Conservation (phyloP, 2,113 vertebrate genomes). For the Hystrix cristata region DNA sequence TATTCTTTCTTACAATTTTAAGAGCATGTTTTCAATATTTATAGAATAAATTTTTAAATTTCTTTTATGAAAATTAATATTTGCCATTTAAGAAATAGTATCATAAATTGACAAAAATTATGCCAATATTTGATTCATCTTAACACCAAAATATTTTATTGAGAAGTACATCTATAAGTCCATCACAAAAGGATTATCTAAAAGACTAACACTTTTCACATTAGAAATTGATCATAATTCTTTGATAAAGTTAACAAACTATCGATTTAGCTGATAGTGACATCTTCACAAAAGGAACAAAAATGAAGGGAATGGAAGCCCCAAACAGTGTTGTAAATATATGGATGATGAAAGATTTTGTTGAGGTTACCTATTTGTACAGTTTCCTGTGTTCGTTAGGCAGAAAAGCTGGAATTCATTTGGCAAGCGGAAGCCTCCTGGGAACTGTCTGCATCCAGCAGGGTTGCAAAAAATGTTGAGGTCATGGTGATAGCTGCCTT, state of each 20-base stretch:
- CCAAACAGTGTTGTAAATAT: neutral
- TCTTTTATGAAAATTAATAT: conserved; percentile 35
- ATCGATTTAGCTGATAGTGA: neutral
- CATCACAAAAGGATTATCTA: neutral
- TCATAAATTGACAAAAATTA: conserved; percentile 25
- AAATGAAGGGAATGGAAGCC: neutral
- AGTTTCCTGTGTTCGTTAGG: neutral
- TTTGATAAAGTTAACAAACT: neutral
- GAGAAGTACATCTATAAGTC: neutral
- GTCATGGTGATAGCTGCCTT: conserved; percentile 24
- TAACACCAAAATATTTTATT: conserved; percentile 8
- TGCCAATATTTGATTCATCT: neutral
- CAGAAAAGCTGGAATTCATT: conserved; percentile 11
- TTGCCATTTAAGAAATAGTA: neutral
- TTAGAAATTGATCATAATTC: neutral
- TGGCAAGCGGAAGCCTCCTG: neutral
- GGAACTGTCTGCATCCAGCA: conserved; percentile 35
- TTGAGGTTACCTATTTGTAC: neutral
- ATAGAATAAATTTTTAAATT: neutral
- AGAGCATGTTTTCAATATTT: neutral
- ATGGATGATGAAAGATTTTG: neutral
- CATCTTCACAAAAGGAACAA: neutral
- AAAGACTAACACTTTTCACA: neutral
- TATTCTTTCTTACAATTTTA: conserved; percentile 24
- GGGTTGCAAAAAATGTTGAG: conserved; percentile 46